phyloP scores from a whole-genome alignment of 2,888 invertebrate species.

The Aspidiotus rigidus region DNA sequence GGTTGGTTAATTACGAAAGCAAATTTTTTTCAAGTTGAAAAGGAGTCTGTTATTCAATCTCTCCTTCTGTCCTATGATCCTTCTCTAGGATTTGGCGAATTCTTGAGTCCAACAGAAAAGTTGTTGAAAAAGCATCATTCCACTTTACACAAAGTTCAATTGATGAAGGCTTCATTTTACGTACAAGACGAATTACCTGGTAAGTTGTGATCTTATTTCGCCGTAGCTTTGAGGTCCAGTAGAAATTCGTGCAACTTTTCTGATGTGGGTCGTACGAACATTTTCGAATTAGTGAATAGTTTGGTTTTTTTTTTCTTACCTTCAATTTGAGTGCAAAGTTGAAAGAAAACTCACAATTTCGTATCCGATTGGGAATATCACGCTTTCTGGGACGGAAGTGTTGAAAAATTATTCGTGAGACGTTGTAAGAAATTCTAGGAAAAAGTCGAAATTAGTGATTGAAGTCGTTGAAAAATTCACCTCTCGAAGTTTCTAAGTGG shows the following conservation, averaged over 20 bases:
- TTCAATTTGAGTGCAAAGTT: too few species aligned
- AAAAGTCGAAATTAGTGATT: background rate
- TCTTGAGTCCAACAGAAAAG: constrained; percentile 20
- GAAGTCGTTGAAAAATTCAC: too few species aligned
- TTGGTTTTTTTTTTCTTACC: too few species aligned
- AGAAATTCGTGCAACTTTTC: too few species aligned
- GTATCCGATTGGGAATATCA: too few species aligned
- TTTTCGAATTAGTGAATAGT: too few species aligned
- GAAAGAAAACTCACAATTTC: too few species aligned
- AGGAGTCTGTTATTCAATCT: background rate
- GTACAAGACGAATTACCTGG: constrained; percentile 26
- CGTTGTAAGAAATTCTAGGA: too few species aligned
- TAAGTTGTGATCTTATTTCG: background rate
- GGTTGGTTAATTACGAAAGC: background rate
- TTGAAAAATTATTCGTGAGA: too few species aligned
- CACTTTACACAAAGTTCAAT: constrained; percentile 54
- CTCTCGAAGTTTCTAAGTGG: too few species aligned
- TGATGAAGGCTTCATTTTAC: constrained; percentile 76
- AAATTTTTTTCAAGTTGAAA: background rate
- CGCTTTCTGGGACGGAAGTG: too few species aligned
- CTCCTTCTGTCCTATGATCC: background rate
- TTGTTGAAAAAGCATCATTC: constrained; percentile 11
- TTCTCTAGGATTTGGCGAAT: background rate
- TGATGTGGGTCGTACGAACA: too few species aligned
- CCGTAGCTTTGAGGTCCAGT: background rate